Percentiles rank a stretch among this genome's conserved stretches.
Conservation (phyloP, 30 jellyfish, hydroid and myxozoan species). For the Morbakka virulenta region DNA sequence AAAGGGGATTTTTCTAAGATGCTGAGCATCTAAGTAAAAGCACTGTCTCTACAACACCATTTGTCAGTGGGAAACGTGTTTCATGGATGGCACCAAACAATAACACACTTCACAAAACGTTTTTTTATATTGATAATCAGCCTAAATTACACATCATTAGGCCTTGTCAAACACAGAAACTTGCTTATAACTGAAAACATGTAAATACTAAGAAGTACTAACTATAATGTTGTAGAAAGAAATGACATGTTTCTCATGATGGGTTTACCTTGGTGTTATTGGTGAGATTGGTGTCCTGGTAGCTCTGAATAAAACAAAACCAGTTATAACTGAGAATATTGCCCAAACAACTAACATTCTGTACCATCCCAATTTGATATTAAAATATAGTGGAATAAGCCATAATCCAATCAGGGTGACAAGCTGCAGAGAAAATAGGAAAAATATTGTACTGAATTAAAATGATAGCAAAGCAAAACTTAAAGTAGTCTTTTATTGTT, state of each 20-base stretch:
- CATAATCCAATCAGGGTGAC: slow-evolving; percentile 80
- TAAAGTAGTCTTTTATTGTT: too few species aligned
- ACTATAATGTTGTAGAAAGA: neutral
- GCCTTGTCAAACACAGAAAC: neutral
- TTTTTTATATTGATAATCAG: too few species aligned
- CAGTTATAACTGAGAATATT: slow-evolving; percentile 46
- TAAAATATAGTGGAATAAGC: slow-evolving; percentile 81
- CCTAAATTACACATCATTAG: neutral
- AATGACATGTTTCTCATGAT: too few species aligned
- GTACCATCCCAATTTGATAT: slow-evolving; percentile 69
- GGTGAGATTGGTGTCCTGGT: slow-evolving; percentile 79
- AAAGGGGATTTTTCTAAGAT: too few species aligned
- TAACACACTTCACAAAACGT: too few species aligned
- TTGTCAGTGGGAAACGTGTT: too few species aligned
- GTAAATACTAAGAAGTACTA: too few species aligned
- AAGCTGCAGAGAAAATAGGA: slow-evolving; percentile 51
- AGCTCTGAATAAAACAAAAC: slow-evolving; percentile 58
- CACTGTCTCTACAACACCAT: too few species aligned
- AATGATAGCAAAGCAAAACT: too few species aligned
- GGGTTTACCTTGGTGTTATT: slow-evolving; percentile 71
- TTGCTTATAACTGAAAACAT: neutral
- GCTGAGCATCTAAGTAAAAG: too few species aligned
- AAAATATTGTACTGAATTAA: neutral
- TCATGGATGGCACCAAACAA: too few species aligned
- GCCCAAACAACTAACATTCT: slow-evolving; percentile 83